Conservation (phyloP, 2,888 invertebrate species). For the Harpalus rufipes region DNA sequence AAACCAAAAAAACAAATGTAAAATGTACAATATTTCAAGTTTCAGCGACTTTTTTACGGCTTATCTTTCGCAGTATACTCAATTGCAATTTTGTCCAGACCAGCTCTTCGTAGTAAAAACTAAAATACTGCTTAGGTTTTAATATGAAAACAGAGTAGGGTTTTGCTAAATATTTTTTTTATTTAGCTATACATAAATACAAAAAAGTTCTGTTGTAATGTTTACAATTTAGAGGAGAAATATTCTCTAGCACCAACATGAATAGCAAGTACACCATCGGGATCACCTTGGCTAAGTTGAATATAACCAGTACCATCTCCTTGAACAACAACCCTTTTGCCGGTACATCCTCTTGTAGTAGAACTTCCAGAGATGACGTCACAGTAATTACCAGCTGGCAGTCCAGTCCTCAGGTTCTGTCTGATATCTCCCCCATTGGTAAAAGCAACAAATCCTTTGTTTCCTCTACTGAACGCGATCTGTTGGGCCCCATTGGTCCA, state of each 20-base stretch:
- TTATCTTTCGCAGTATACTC: too few species aligned
- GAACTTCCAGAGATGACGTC: conserved; percentile 89
- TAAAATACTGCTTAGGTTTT: too few species aligned
- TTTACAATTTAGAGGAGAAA: conserved; percentile 1
- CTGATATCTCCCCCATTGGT: conserved; percentile 84
- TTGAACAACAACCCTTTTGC: conserved; percentile 82
- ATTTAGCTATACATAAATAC: too few species aligned
- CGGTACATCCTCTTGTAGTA: conserved; percentile 82
- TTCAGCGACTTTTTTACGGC: too few species aligned
- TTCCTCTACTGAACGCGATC: conserved; percentile 90
- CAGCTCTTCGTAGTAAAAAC: too few species aligned
- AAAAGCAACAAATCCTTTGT: conserved; percentile 86
- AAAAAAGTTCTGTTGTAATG: not conserved
- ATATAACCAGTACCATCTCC: conserved; percentile 81
- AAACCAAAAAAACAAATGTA: too few species aligned
- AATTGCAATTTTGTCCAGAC: too few species aligned
- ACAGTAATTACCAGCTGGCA: conserved; percentile 89
- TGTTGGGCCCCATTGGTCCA: conserved; percentile 91
- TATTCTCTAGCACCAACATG: conserved; percentile 76
- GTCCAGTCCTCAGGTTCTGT: conserved; percentile 81
- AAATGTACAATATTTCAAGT: too few species aligned
- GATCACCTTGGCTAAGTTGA: conserved; percentile 78
- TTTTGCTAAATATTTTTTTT: too few species aligned
- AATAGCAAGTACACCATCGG: conserved; percentile 87
- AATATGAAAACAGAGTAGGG: too few species aligned